phyloP scores from a whole-genome alignment of 2,888 invertebrate species.

The Acleris emargana region DNA sequence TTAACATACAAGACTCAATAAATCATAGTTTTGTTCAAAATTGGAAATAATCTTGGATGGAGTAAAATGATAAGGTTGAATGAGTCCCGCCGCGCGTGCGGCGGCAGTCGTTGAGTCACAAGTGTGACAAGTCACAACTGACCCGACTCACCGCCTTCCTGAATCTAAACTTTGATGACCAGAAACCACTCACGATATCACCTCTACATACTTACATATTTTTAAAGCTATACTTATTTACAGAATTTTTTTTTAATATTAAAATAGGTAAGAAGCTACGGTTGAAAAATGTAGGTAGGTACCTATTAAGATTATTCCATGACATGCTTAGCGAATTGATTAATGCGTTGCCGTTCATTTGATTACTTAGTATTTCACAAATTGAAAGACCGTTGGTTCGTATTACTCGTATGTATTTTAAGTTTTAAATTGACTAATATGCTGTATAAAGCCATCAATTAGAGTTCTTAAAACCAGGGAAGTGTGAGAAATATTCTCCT shows the following conservation, averaged over 20 bases:
- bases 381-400: too few species aligned
- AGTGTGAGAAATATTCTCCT: neutral
- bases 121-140: neutral
- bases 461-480: neutral
- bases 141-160: neutral
- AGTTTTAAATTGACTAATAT: too few species aligned
- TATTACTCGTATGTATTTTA: too few species aligned
- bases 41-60: too few species aligned
- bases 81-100: too few species aligned
- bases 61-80: too few species aligned
- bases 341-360: slow-evolving; percentile 24
- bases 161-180: neutral
- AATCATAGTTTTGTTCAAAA: too few species aligned
- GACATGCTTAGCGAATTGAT: slow-evolving; percentile 29
- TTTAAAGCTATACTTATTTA: neutral
- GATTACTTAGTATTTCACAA: too few species aligned
- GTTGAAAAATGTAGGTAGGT: too few species aligned
- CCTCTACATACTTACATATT: neutral
- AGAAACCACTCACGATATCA: neutral
- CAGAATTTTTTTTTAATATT: neutral
- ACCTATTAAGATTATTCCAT: neutral
- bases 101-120: neutral
- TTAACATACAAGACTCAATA: too few species aligned
- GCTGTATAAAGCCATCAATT: too few species aligned
- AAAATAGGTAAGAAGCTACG: too few species aligned